Base-by-base conservation (phyloP, 1,140 invertebrate species). In the Zaprionus kolodkinae region DNA sequence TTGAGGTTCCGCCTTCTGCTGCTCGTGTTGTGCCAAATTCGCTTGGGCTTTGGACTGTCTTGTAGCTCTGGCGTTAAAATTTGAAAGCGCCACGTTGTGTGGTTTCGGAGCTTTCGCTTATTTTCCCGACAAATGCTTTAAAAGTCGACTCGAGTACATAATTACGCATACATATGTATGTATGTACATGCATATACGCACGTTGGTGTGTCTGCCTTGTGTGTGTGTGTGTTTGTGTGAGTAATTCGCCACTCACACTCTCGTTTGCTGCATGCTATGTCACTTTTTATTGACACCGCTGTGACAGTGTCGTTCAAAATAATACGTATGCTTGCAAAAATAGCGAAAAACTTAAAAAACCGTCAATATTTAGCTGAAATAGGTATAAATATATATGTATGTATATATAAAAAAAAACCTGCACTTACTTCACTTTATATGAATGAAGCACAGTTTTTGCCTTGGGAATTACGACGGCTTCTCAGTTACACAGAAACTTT, bases 21-120 rank as follows among this genome's bases (percentile, higher is more conserved):
- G 30, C 33, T 78, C 60, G 54, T 62, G 54, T 62, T 25, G 57
- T 76, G 74, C 40, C 72, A 75, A 78, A 78, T 54, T 65, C 72
- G 52, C 80, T 59, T 72, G 72, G 80, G 65, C 67, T 79, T 83
- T 79, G 71, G 40, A 38, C 55, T 79, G 80, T 83, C 76, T 55
- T 83, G 80, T 68, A 55, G 72, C 66, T 57, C 66, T 57, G 66
- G 50, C 72, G 72, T 76, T 83, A 72, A 79, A 76, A 79, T 72
- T 76, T 76, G 56, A 83, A 79, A 76, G 80, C 75, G 67, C 35
- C 54, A 55, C 63, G 55, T 57, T 71, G 25, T 72, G 68, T 50
- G 67, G 57, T 36, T 67, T 67, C 61, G 43, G 67, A 76, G 69
- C 77, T 79, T 65, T 67, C 43, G 59, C 69, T 48, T 60, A 61